Base-by-base conservation (phyloP, 2,888 invertebrate genomes). In the Sisyra nigra region DNA sequence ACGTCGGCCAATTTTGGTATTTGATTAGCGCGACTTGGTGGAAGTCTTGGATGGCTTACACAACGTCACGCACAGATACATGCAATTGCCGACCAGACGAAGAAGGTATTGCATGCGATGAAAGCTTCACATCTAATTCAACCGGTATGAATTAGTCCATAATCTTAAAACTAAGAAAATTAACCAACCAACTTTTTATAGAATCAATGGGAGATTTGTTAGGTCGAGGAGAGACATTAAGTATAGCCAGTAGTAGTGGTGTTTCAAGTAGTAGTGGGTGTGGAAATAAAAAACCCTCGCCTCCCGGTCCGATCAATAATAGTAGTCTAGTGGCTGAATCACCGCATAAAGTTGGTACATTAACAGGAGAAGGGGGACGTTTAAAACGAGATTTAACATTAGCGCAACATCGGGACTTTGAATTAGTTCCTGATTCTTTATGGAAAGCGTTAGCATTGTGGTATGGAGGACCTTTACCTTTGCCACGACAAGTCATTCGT, bases 1-100 rank as follows among this genome's bases (percentile, higher is more conserved):
- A 74, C 37, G 76, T 82, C 43, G 88, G 87, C 0, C 87, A 89
- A 63, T 82, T 86, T 63, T 91, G 89, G 88, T 91, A 88, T 68
- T 71, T 92, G 48, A 74, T 91, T 46, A 73, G 80, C 1, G 76
- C 79, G 37, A 80, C 82, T 51, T 92, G 92, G 92, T 92, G 89
- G 89, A 73, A 72, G 47, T 65, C 66, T 10, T 92, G 91, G 92
- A 63, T 69, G 43, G 72, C 73, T 33, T 80, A 86, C 63, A 74
- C 81, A n/a, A 67, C 58, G 2, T 53, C 54, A 46, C 53, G 56
- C 55, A 50, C 53, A 53, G 52, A 63, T 51, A 59, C 61, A 6
- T 71, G 71, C 52, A 59, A 60, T 32, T 71, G 71, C 50, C 64
- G 67, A 40, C 49, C 51, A 19, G 59, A 72, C 11, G 78, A 78